These are phyloP conservation scores for Apotomis betuletana DNA, from an alignment of 2,888 invertebrate species.

Conservation along the genomic window DNA sequence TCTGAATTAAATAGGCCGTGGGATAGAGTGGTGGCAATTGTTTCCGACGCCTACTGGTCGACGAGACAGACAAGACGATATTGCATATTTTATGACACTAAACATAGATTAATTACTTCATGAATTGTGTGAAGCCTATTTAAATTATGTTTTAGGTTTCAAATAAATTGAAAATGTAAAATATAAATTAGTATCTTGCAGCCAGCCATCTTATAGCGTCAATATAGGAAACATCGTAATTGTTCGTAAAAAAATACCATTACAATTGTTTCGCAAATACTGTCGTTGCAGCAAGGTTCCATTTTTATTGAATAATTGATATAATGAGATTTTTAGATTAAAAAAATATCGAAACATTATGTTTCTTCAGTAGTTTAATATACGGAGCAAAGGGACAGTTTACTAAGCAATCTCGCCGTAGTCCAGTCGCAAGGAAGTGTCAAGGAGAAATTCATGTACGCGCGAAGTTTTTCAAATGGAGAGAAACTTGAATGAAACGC, in stretches of 20 bases:
- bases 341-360: background rate
- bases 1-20: slow-evolving; percentile 29
- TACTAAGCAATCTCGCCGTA: background rate
- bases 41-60: slow-evolving; percentile 25
- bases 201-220: too few species aligned
- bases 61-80: background rate
- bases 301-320: too few species aligned
- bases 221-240: too few species aligned
- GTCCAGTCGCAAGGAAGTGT: slow-evolving; percentile 1
- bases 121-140: background rate
- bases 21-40: slow-evolving; percentile 23
- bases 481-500: background rate
- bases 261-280: too few species aligned
- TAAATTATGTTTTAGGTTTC: background rate
- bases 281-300: too few species aligned
- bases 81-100: slow-evolving; percentile 1
- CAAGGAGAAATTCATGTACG: slow-evolving; percentile 10
- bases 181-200: too few species aligned
- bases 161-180: too few species aligned
- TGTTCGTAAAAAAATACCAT: too few species aligned
- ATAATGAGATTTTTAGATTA: too few species aligned
- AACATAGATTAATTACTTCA: too few species aligned
- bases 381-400: slow-evolving; percentile 2
- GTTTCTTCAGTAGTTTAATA: background rate
- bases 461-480: slow-evolving; percentile 1